Evolutionary conservation across 2,888 invertebrate genomes (phyloP), one percentile per base, ranked within the genome.

Genomic region (Mermis nigrescens): DNA sequence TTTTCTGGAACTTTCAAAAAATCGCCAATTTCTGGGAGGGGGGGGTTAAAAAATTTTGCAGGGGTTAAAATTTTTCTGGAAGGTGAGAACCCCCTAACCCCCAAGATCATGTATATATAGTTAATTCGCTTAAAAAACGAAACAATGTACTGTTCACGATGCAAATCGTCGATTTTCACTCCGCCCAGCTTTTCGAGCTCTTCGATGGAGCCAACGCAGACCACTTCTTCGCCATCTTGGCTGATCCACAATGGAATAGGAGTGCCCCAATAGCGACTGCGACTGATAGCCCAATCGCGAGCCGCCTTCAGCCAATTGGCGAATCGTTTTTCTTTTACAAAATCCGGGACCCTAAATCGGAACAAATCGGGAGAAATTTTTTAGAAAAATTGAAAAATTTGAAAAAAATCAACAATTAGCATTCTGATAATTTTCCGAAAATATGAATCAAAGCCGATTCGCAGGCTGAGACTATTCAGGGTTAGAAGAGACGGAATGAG

Each of bases 181-280:
- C 91, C 91, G 4, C 87, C 85, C 46, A 95, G 76, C 67, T 82
- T 78, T 68, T 85, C 82, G 59, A 99, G 77, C 73, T 99, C 90
- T 45, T 82, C 83, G 66, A 95, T 90, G 67, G 92, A 92, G 2
- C 91, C 90, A 55, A 98, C 78, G 72, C 92, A 92, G 7, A 94
- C 82, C n/a, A 70, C 61, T 59, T 68, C 68, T 53, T 66, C 64
- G 27, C 62, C 77, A 78, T 95, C 95, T 71, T 88, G 84, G 1
- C 91, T 91, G 54, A 86, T 80, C 98, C 98, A 99, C 60, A 99
- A 77, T 1, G 98, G 98, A 65, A 99, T 94, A 0, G 98, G 98
- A 45, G 94, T 99, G 52, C 98, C 98, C 95, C 95, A 99, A 73
- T 92, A 99, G 32, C 98, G 82, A 74, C 98, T 98, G 53, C 98